Evolutionary conservation across 2,797 vertebrate species (phyloP), one percentile per base, ranked within the genome.

Genomic region (Synaphobranchus kaupii): DNA sequence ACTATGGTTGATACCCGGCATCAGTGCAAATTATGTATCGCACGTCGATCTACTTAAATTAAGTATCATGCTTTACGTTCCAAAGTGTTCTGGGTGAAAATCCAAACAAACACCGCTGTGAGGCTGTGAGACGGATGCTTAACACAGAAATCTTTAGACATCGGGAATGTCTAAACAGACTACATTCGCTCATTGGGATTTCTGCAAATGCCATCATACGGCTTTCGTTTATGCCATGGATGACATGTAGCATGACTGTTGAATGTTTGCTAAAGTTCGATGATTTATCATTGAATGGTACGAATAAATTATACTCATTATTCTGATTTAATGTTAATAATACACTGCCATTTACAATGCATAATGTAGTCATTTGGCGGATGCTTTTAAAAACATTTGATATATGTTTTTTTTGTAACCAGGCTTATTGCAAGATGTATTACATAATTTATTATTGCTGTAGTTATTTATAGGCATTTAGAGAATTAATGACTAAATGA

Each of bases 111-210:
- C 89, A 90, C 89, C 83, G 87, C 87, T 31, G 50, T 81, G 84
- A 90, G 90, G 88, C 63, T 25, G 50, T 93, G 92, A 94, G 73
- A 8, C 22, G 92, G 93, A 95, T 96, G 95, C 96, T 96, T 95
- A 92, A 92, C 92, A 91, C 91, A 94, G 90, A 92, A 84, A 90
- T 86, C 76, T 60, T 85, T 63, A 48, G 83, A 84, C 83, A 58
- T 71, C 6, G 17, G 80, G 58, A 89, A 86, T 86, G 12, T 84
- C 54, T 83, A 17, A 56, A 66, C 39, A 31, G 71, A 66, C 63
- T 78, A 84, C 8, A 54, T 47, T 34, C 71, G 54, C 82, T 86
- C 82, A 84, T 7, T 73, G 78, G 83, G 86, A 44, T 54, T 44
- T 84, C 12, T 76, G 82, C 63, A 88, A 86, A 89, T 54, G 68